Evolutionary conservation across 2,797 vertebrate genomes (phyloP), one percentile per base, ranked within the genome.

Genomic region (Sebastes taczanowskii): DNA sequence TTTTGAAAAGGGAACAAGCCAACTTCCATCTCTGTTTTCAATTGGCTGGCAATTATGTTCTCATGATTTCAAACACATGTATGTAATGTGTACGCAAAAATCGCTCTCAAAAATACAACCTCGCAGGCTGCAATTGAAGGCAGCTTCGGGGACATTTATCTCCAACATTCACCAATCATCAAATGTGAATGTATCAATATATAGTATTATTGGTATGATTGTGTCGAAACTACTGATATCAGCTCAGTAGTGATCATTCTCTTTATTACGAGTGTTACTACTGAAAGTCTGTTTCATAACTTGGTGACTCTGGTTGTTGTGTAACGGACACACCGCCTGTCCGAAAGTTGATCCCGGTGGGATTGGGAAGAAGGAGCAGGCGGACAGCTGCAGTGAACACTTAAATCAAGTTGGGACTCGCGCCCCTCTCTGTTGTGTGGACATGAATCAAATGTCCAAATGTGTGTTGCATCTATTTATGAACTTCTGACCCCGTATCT

Each of bases 401-500:
- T 63, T 22, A 8, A 73, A 74, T 80, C 77, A 72, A 71, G 60
- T 71, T 77, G 85, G 72, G 52, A 69, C 49, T 38, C 42, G 11
- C 27, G 69, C 30, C 49, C 22, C 6, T 61, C 52, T 62, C 38
- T 58, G 16, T 32, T 70, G 38, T 61, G 59, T 74, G 60, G 42
- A 75, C 66, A 63, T 65, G 71, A 82, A 62, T 85, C 84, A 74
- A 55, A 59, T 8, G 4, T 84, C 49, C 25, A 20, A 73, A 71
- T 78, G 87, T 83, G 76, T 38, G 58, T 75, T 68, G 70, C 23
- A 62, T 86, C 89, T 90, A 94, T 93, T 93, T 90, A 63, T 86
- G 84, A 75, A 74, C 23, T 16, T 72, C 62, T 83, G 63, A 88
- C 86, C 86, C 74, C 5, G 0, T 42, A 55, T 13, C 32, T 81